A percentile compares a stretch with the other conserved stretches of the same genome.
phyloP scores from a whole-genome alignment of 1,140 invertebrate genomes.

The Drosophila tani region DNA sequence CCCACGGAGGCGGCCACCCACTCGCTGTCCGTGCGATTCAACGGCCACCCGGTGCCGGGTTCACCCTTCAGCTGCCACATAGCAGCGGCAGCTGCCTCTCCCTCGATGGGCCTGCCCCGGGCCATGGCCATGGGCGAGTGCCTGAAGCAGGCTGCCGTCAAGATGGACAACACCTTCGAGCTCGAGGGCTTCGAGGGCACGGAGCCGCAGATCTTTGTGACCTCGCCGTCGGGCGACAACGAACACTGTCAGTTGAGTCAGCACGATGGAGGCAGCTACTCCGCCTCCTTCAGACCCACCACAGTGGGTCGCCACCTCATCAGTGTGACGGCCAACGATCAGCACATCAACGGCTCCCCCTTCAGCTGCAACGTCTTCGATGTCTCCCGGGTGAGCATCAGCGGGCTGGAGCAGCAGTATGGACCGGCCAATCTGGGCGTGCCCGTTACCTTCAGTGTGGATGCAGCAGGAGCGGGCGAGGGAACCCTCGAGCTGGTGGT shows the following conservation, averaged over 20 bases:
- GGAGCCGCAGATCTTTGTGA: conserved; percentile 90
- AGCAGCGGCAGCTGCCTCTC: conserved; percentile 74
- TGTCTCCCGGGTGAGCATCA: conserved; percentile 93
- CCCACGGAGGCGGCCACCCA: conserved; percentile 96
- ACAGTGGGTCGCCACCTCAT: conserved; percentile 95
- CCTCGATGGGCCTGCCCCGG: conserved; percentile 83
- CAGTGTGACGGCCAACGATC: conserved; percentile 91
- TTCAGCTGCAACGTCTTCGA: conserved; percentile 97
- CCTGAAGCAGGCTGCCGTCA: conserved; percentile 87
- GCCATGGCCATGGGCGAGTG: conserved; percentile 87
- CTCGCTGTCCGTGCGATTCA: conserved; percentile 96
- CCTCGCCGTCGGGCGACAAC: conserved; percentile 91
- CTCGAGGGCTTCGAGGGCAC: conserved; percentile 85
- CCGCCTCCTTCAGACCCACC: conserved; percentile 91
- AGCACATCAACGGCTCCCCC: conserved; percentile 95
- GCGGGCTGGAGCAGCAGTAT: conserved; percentile 88
- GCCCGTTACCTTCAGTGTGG: conserved; percentile 95
- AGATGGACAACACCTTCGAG: conserved; percentile 83
- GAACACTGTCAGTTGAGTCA: conserved; percentile 88
- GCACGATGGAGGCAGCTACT: conserved; percentile 88
- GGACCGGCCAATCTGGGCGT: conserved; percentile 90
- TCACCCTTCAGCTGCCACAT: conserved; percentile 96
- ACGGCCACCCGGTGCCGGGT: conserved; percentile 97
- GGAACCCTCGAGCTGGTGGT: conserved; percentile 98
- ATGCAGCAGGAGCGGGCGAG: conserved; percentile 97